Conservation (phyloP, 2,797 vertebrate genomes). For the Lithobates pipiens region DNA sequence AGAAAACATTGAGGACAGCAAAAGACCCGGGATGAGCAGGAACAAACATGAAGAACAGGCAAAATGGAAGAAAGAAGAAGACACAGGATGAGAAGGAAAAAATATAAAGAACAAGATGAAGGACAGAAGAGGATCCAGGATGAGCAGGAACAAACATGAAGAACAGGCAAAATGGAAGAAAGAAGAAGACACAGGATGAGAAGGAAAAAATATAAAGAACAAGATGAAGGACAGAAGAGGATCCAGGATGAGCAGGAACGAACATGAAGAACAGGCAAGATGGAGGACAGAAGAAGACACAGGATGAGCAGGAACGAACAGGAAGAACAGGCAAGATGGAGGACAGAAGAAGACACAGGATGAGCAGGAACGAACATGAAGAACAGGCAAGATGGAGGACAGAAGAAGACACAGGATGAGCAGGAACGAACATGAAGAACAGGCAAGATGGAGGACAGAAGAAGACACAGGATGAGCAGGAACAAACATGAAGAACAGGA, state of each 20-base stretch:
- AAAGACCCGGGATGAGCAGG: neutral
- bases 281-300: neutral
- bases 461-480: too few relatives aligned
- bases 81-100: too few relatives aligned
- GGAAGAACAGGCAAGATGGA: too few relatives aligned
- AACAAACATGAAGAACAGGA: too few relatives aligned
- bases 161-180: neutral
- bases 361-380: too few relatives aligned
- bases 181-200: neutral
- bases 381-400: too few relatives aligned
- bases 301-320: neutral
- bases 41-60: neutral
- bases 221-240: neutral
- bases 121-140: too few relatives aligned
- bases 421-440: neutral
- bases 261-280: neutral
- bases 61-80: too few relatives aligned
- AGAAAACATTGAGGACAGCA: neutral
- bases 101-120: too few relatives aligned
- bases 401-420: too few relatives aligned
- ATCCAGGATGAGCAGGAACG: neutral
- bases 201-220: neutral
- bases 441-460: too few relatives aligned
- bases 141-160: neutral
- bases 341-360: too few relatives aligned